Evolutionary conservation across 2,888 invertebrate species (phyloP).

Genomic region (Cephus spinipes): DNA sequence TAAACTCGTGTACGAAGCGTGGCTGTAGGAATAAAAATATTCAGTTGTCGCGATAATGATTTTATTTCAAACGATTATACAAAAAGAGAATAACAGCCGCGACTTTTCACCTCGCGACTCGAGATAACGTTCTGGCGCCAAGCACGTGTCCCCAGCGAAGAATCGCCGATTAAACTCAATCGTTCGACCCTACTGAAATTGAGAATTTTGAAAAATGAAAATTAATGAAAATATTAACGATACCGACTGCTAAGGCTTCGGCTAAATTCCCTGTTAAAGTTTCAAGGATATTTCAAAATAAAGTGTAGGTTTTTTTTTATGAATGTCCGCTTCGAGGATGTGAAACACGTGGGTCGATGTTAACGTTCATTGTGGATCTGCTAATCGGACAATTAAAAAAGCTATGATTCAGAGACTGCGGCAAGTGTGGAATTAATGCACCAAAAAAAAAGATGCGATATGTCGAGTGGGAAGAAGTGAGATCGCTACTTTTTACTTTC

Average conservation of each 20-base stretch:
- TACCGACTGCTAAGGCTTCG: not conserved
- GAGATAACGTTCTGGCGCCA: not conserved
- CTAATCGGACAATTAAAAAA: not conserved
- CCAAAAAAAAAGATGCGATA: not conserved
- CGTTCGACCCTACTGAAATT: not conserved
- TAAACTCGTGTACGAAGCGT: slow-evolving; percentile 6
- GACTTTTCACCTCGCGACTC: not conserved
- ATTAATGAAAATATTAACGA: too few species aligned
- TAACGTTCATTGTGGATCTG: not conserved
- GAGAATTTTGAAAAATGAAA: not conserved
- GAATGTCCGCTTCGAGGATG: not conserved
- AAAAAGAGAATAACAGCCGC: not conserved
- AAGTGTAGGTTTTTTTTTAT: too few species aligned
- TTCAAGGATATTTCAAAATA: too few species aligned
- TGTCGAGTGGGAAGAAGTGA: too few species aligned
- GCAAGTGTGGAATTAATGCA: not conserved
- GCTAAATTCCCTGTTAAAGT: not conserved
- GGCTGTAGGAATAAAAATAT: not conserved
- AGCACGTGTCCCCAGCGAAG: not conserved
- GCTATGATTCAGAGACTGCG: too few species aligned
- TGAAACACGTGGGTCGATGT: not conserved
- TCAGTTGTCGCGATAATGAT: not conserved
- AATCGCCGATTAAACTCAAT: too few species aligned
- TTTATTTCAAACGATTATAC: not conserved
- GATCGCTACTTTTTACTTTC: not conserved